phyloP scores from a whole-genome alignment of 1,140 invertebrate species.

The Lepidurus arcticus region DNA sequence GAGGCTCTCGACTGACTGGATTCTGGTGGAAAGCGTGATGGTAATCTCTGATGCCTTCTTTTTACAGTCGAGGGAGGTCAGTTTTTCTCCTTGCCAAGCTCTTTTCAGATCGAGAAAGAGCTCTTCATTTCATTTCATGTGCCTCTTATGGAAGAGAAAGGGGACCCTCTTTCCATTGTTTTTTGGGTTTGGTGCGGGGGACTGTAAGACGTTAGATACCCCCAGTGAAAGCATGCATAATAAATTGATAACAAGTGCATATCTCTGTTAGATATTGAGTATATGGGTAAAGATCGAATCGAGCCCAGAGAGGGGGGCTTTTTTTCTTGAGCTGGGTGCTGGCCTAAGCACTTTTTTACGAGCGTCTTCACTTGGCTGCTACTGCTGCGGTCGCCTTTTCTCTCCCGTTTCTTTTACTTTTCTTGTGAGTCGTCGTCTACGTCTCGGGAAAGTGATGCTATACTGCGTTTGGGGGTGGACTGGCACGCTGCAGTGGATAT shows the following conservation, averaged over 20 bases:
- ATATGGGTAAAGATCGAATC: neutral
- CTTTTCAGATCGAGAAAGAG: neutral
- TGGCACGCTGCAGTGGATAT: neutral
- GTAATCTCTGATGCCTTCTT: neutral
- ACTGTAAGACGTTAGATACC: neutral
- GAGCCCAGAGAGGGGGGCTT: neutral
- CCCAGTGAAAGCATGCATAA: constrained; percentile 1
- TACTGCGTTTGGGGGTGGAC: constrained; percentile 4
- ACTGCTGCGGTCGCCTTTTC: neutral
- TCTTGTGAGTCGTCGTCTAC: neutral
- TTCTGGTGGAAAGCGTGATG: neutral
- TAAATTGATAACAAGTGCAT: constrained; percentile 19
- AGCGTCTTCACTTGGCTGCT: constrained; percentile 8
- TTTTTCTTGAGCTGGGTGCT: constrained; percentile 6
- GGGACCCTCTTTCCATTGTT: neutral
- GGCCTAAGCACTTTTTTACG: constrained; percentile 21
- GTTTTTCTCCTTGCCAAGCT: neutral
- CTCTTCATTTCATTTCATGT: neutral
- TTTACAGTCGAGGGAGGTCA: neutral
- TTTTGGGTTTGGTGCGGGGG: neutral
- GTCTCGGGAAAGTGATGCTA: neutral
- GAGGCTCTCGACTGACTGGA: too few species aligned
- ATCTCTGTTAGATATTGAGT: constrained; percentile 8
- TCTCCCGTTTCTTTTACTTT: neutral
- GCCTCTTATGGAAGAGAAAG: neutral